Base-by-base conservation (phyloP, 2,888 invertebrate species). In the Tromatobia lineatoria region DNA sequence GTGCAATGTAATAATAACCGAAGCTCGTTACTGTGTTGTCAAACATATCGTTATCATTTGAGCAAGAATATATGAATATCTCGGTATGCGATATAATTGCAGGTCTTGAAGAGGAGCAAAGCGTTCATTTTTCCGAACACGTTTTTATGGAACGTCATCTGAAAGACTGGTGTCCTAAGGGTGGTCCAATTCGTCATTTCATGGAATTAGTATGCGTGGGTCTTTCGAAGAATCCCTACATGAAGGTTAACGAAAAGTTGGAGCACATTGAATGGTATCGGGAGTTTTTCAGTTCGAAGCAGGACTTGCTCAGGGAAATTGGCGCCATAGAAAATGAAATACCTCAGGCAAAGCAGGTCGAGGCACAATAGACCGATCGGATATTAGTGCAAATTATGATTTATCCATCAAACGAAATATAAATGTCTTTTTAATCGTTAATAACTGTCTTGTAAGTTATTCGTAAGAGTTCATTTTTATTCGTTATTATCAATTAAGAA, bases 151-250 rank as follows among this genome's bases (percentile, higher is more conserved):
- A 99, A 85, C 94, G 96, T 18, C 96, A 98, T 91, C 94, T 99
- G 18, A 96, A 97, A 89, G 96, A 95, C 0, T 98, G 98, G 97
- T 99, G 99, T 92, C 99, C 99, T 0, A 95, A 94, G 64, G 96
- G 95, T 88, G 99, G 99, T 0, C 99, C 99, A 0, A 95, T 99
- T 87, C 95, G 98, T 8, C 98, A 99, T 94, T 99, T 99, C 93
- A 99, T 99, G 99, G 99, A 99, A 91, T 95, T 99, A 7, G 99
- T 99, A 0, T 97, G 97, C 88, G 96, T 97, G 0, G 99, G 99
- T 6, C 95, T 99, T 0, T 98, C 99, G 0, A 99, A 99, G 94
- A 99, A 99, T 94, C 97, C 98, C 0, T 98, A 97, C 94, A 95
- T 99, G 90, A 97, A 97, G 0, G 98, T 97, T 0, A 94, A 96